phyloP scores from a whole-genome alignment of 2,797 vertebrate species.

The Falco cherrug region DNA sequence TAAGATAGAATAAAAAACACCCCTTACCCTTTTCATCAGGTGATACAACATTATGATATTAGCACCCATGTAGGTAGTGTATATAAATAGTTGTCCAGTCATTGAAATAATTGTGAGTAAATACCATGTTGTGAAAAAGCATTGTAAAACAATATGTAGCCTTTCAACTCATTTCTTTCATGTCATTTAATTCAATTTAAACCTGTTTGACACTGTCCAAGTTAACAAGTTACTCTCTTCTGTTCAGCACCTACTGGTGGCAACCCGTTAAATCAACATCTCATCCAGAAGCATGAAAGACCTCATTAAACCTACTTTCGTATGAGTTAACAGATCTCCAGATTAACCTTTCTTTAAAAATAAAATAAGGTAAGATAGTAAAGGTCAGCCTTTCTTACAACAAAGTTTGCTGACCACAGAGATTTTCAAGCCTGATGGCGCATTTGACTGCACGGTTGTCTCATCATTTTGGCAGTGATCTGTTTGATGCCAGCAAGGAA shows the following conservation, averaged over 20 bases:
- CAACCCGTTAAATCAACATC: conserved; percentile 1
- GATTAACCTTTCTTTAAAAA: conserved; percentile 44
- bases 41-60: not conserved
- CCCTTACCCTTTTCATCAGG: not conserved
- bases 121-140: not conserved
- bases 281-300: conserved; percentile 17
- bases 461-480: conserved; percentile 64
- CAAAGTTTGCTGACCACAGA: conserved; percentile 44
- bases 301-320: conserved; percentile 44
- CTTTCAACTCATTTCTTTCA: conserved; percentile 27
- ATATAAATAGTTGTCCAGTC: not conserved
- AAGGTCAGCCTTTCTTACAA: conserved; percentile 33
- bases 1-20: not conserved
- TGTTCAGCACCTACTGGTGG: conserved; percentile 23
- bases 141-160: conserved; percentile 21
- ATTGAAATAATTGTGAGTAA: conserved; percentile 28
- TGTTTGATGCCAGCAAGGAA: conserved; percentile 62
- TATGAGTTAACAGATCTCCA: conserved; percentile 39
- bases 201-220: conserved; percentile 24
- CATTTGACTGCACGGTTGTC: conserved; percentile 51
- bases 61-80: not conserved
- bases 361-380: not conserved
- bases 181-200: conserved; percentile 30
- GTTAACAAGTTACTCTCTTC: conserved; percentile 13
- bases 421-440: conserved; percentile 56